A percentile compares a stretch with the other conserved stretches of the same genome.
Conservation (phyloP, 2,113 vertebrate genomes). For the Phaethornis superciliosus region DNA sequence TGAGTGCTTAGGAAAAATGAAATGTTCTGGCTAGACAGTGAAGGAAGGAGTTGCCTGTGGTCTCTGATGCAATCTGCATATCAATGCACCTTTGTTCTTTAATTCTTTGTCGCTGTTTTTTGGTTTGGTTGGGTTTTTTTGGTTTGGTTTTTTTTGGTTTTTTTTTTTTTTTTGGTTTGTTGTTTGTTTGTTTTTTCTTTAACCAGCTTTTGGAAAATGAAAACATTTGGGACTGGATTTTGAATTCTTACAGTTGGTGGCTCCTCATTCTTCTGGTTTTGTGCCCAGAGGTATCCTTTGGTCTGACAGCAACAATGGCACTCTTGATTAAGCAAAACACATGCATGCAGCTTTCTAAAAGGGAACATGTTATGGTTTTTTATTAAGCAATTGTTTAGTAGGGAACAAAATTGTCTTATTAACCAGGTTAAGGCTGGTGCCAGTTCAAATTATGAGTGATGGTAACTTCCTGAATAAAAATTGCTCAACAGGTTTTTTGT, state of each 20-base stretch:
- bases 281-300: neutral
- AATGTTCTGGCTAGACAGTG: neutral
- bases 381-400: constrained; percentile 14
- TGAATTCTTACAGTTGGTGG: neutral
- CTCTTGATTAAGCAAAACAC: neutral
- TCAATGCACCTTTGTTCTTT: neutral
- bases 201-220: neutral
- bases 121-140: neutral
- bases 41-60: neutral
- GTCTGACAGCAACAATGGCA: neutral
- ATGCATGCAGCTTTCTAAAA: neutral
- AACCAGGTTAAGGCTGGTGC: neutral
- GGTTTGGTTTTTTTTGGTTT: neutral
- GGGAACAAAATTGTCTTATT: neutral
- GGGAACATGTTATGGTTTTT: neutral
- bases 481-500: neutral
- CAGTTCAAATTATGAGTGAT: neutral
- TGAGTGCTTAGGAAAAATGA: neutral
- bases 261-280: neutral
- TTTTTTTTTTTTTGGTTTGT: no score
- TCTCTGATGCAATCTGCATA: neutral
- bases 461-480: neutral
- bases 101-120: neutral
- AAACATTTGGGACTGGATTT: neutral
- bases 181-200: neutral